phyloP scores from a whole-genome alignment of 2,113 vertebrate genomes.

The Hemibagrus wyckioides region DNA sequence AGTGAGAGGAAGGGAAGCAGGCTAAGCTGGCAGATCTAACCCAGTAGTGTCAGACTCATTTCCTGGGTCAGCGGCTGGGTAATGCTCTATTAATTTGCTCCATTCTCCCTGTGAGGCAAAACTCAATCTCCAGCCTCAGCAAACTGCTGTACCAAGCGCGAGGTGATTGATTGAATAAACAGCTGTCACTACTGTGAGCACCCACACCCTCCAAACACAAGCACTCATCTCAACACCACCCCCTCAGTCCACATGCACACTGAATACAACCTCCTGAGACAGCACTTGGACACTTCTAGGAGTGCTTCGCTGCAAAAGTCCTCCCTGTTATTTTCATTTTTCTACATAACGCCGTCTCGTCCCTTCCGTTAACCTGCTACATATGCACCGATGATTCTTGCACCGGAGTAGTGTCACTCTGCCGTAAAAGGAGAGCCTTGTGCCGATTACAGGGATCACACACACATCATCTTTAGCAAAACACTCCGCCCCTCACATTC shows the following conservation, averaged over 20 bases:
- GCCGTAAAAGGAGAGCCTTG: slow-evolving; percentile 15
- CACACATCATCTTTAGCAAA: slow-evolving; percentile 55
- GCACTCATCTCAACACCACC: slow-evolving; percentile 49
- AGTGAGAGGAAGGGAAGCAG: slow-evolving; percentile 43
- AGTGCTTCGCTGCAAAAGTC: slow-evolving; percentile 8
- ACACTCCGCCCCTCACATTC: slow-evolving; percentile 50
- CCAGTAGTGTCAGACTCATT: slow-evolving; percentile 82
- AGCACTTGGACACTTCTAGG: not conserved
- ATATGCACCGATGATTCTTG: slow-evolving; percentile 15
- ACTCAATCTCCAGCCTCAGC: slow-evolving; percentile 89
- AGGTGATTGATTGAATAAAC: slow-evolving; percentile 95
- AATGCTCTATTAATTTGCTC: slow-evolving; percentile 99
- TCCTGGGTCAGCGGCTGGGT: slow-evolving; percentile 97
- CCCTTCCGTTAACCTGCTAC: slow-evolving; percentile 38
- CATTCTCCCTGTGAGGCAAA: slow-evolving; percentile 89
- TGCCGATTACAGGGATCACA: slow-evolving; percentile 40
- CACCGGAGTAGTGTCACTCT: slow-evolving; percentile 12
- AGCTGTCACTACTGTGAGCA: slow-evolving; percentile 84
- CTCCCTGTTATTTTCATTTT: slow-evolving; percentile 35
- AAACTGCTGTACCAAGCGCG: slow-evolving; percentile 78
- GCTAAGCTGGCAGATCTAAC: slow-evolving; percentile 66
- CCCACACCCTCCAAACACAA: slow-evolving; percentile 68
- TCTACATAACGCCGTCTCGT: slow-evolving; percentile 29
- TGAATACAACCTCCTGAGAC: not conserved
- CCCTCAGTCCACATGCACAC: slow-evolving; percentile 40